These are phyloP conservation scores for Plecotus auritus DNA, from an alignment of 2,113 vertebrate species.

Conservation along the genomic window DNA sequence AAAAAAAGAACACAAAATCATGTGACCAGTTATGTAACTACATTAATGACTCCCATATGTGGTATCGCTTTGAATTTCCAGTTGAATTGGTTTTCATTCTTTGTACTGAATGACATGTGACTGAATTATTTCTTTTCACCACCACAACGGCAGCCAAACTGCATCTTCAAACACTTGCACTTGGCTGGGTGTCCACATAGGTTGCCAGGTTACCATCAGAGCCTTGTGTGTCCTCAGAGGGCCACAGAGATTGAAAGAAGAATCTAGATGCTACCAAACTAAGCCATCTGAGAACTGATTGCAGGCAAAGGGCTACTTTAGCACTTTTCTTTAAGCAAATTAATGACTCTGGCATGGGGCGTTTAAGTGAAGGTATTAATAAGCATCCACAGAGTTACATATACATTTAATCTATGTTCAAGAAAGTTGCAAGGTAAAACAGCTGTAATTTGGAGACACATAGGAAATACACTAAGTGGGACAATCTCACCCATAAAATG, in stretches of 20 bases:
- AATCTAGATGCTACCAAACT: constrained; percentile 78
- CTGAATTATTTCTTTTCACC: constrained; percentile 86
- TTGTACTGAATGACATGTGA: constrained; percentile 89
- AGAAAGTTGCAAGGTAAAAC: constrained; percentile 91
- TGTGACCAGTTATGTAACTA: constrained; percentile 92
- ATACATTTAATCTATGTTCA: constrained; percentile 91
- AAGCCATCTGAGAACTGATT: constrained; percentile 83
- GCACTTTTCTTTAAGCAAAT: neutral
- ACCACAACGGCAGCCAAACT: constrained; percentile 91
- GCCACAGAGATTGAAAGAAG: constrained; percentile 85
- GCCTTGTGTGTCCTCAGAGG: constrained; percentile 87
- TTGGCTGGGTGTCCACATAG: constrained; percentile 90
- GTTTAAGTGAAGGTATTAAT: constrained; percentile 90
- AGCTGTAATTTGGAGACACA: constrained; percentile 87
- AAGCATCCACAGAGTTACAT: constrained; percentile 87
- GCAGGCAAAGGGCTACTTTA: constrained; percentile 80
- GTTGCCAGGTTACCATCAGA: constrained; percentile 91
- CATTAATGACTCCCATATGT: constrained; percentile 96
- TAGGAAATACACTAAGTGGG: constrained; percentile 81
- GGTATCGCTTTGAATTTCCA: constrained; percentile 96
- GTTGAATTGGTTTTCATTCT: constrained; percentile 90
- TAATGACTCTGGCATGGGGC: neutral
- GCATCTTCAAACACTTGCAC: constrained; percentile 86
- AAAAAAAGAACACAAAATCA: constrained; percentile 67
- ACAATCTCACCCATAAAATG: constrained; percentile 84